Base-by-base conservation (phyloP, 2,888 invertebrate species). In the Mimachlamys varia region DNA sequence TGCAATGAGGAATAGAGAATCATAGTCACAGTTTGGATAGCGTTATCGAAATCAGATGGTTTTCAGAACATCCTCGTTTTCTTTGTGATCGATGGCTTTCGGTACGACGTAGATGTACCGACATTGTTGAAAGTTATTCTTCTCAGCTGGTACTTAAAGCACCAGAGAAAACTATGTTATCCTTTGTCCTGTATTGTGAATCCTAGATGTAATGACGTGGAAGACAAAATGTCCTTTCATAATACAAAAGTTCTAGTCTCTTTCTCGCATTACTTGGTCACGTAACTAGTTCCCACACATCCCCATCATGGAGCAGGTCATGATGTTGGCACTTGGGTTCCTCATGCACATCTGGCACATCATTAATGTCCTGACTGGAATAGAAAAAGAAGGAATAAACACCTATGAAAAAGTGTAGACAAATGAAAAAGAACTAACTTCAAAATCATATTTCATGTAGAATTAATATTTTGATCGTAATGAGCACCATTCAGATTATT, bases 281-380 rank as follows among this genome's bases (percentile, higher is more conserved):
- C 27, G 76, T 76, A 33, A 27, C 76, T 76, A 76, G 33, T 76
- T 76, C 33, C 76, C 76, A 76, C 76, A 76, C 76, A 76, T 76
- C 33, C 76, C 76, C 76, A 76, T 76, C 76, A 76, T 76, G 7
- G 22, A 22, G 33, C 76, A 76, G 33, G 76, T 76, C 33, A 76
- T 12, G 0, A 76, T 33, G 33, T 76, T 76, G 22, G 19, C 58
- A 7, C 22, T 19, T 27, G 76, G 10, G n/a, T 10, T 62, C 76
- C 76, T 76, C 76, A 76, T 76, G 27, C 76, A 76, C 76, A 76
- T 76, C 76, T 76, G 76, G 76, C 76, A 76, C 76, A 76, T 76
- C 76, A 76, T 76, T 27, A 76, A 27, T 12, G 76, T 76, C 27
- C 76, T 76, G 0, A 76, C 76, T 76, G 27, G 7, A 76, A 76